phyloP scores from a whole-genome alignment of 2,113 vertebrate genomes.

The Apodemus speciosus region DNA sequence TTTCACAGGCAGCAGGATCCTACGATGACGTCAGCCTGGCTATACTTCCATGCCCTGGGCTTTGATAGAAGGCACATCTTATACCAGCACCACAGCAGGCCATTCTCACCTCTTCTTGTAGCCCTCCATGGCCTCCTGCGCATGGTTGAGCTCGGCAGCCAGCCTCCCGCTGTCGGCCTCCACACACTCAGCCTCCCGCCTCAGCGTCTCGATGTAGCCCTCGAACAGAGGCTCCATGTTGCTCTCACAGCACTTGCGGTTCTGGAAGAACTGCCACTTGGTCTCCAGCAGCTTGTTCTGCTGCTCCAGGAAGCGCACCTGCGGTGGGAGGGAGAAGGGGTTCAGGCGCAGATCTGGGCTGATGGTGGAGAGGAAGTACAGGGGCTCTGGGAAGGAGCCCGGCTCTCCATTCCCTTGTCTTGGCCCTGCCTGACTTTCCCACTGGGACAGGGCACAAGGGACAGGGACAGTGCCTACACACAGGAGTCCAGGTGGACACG shows the following conservation, averaged over 20 bases:
- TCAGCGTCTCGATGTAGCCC: constrained; percentile 75
- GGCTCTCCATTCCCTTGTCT: background rate
- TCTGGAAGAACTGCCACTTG: constrained; percentile 80
- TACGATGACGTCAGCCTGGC: fast-evolving
- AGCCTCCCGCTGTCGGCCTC: constrained; percentile 72
- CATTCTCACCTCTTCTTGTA: constrained; percentile 78
- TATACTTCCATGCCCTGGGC: background rate
- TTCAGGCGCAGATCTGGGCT: background rate
- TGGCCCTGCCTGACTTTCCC: background rate
- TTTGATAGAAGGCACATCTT: too few relatives aligned
- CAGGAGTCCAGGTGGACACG: background rate
- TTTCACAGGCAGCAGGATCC: background rate
- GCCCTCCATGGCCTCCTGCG: constrained; percentile 87
- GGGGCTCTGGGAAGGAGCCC: background rate
- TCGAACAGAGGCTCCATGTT: constrained; percentile 77
- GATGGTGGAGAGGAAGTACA: background rate
- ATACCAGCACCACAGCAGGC: background rate
- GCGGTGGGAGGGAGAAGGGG: background rate
- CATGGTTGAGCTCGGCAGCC: constrained; percentile 85
- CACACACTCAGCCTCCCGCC: constrained; percentile 70
- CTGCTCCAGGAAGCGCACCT: constrained; percentile 81
- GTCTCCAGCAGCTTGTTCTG: constrained; percentile 83
- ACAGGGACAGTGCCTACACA: background rate
- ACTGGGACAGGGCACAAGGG: background rate
- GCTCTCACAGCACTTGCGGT: constrained; percentile 76